Evolutionary conservation across 2,888 invertebrate species (phyloP), one percentile per base, ranked within the genome.

Genomic region (Drosophila fungiperda): DNA sequence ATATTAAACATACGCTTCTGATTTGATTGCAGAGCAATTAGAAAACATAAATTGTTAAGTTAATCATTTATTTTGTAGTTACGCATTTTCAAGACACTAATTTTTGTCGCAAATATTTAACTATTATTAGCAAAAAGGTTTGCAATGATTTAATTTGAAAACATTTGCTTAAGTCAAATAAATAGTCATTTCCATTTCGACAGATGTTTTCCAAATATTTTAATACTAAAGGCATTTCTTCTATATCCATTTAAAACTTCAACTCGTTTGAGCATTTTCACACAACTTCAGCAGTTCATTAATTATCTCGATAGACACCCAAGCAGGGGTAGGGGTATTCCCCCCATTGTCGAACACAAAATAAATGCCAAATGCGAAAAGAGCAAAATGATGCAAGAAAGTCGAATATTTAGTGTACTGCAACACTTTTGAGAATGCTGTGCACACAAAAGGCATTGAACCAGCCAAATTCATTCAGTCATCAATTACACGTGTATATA

Each of bases 261-360:
- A 6, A 58, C 59, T 65, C 20, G 38, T 32, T 55, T 60, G 29
- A 40, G 33, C 61, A 73, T 45, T 63, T 62, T n/a, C 52, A 53
- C 54, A 54, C n/a, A 58, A 40, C 54, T 62, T 63, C 50, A 61
- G 60, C 38, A 72, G 73, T 68, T 85, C 83, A 87, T 83, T 85
- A 87, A 83, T 87, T 83, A 87, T 72, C 33, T 33, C 12, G 20
- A 20, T 55, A 50, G 32, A 38, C 11, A 15, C 12, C 8, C n/a
- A 23, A 42, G 40, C 3, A n/a, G 35, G 6, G 1, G 5, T 9
- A 1, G 23, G 45, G 1, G 35, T 12, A 11, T n/a, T 17, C 32
- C 53, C 40, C 33, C 12, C 9, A 36, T 35, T 55, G 40, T 32
- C 20, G 33, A 60, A 42, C 49, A 52, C n/a, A 23, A 33, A 69